Base-by-base conservation (phyloP, 2,113 vertebrate species). In the Mobula birostris region DNA sequence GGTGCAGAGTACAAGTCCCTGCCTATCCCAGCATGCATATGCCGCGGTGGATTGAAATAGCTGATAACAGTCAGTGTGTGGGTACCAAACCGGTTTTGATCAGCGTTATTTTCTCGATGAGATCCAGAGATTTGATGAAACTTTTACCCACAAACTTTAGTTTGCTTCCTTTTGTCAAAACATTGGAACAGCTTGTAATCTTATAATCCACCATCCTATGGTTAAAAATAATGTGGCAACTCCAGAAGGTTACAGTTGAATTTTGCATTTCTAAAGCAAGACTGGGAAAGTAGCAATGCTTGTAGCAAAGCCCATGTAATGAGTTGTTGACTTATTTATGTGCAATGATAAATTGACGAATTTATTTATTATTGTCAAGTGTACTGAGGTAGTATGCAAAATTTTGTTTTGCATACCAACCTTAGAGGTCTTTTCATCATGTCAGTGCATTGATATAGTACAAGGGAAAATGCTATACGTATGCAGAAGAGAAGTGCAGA, bases 131-230 rank as follows among this genome's bases (percentile, higher is more conserved):
- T 90, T 90, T n/a, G 85, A 90, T 32, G n/a, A 3, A n/a, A 19
- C 29, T 1, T 90, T 66, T 32, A 90, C 32, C 85, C 85, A 32
- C 85, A 90, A 66, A n/a, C 85, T 68, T 66, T 24, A 90, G 27
- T n/a, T 90, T 90, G 85, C n/a, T 90, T 66, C 85, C 85, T 90
- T 90, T 90, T 15, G 5, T 90, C 85, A 88, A 66, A 88, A 88
- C 85, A 66, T 32, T 88, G 85, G 85, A 88, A 88, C 58, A 63
- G 58, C 66, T 66, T 29, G 29, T 15, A 66, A 66, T 0, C 85
- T 90, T 90, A 27, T 17, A 66, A 68, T 90, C 85, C 85, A 66
- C n/a, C 85, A 29, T 66, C 17, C 14, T 32, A 90, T 66, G 85
- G 61, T 90, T 90, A 68, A 90, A 90, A 5, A 32, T 66, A 32